Conservation (phyloP, 2,888 invertebrate species). For the Choristoneura rosaceana region DNA sequence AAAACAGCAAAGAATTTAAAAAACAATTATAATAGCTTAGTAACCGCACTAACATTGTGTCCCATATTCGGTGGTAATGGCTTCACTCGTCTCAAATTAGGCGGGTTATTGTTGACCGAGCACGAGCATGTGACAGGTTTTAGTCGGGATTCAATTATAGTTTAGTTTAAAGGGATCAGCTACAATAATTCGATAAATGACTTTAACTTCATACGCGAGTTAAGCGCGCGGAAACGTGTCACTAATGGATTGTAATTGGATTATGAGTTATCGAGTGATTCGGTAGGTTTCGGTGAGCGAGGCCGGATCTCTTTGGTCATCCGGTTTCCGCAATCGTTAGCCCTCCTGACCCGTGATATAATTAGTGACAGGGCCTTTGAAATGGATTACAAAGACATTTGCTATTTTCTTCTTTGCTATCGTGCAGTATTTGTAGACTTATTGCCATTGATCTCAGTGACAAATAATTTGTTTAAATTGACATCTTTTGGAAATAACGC, state of each 20-base stretch:
- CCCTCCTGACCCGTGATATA: background rate
- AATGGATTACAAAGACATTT: background rate
- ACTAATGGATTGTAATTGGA: constrained; percentile 36
- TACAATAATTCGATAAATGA: constrained; percentile 40
- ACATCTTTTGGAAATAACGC: no score
- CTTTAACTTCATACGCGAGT: constrained; percentile 32
- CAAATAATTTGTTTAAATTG: no score
- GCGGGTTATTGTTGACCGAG: constrained; percentile 56
- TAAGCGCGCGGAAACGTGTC: constrained; percentile 35
- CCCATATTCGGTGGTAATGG: constrained; percentile 51
- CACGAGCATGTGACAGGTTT: constrained; percentile 58
- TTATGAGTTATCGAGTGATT: constrained; percentile 37
- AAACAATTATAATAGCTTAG: background rate
- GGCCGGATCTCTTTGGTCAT: constrained; percentile 4
- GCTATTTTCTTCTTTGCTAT: background rate
- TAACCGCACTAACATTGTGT: constrained; percentile 39
- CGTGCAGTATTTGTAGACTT: background rate
- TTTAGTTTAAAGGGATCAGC: constrained; percentile 40
- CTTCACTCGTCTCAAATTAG: constrained; percentile 60
- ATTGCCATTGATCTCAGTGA: no score
- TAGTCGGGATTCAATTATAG: constrained; percentile 52
- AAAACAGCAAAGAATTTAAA: background rate
- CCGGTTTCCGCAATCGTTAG: constrained; percentile 6
- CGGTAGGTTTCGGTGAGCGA: constrained; percentile 12
- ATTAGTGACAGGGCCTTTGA: background rate